Conservation (phyloP, 2,113 vertebrate species). For the Pelecanoides urinatrix region DNA sequence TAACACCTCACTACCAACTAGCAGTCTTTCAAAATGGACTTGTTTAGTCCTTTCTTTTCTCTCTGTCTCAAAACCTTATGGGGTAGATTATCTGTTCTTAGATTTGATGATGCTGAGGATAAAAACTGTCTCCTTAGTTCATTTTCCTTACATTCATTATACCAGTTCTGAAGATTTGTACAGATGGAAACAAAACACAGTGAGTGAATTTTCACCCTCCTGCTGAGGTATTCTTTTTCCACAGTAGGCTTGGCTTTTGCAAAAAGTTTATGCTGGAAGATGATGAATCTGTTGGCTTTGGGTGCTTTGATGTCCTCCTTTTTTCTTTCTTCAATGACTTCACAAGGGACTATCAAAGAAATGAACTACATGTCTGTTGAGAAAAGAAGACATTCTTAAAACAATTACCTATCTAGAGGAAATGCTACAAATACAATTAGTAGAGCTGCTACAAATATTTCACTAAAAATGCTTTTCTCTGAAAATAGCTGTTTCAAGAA, state of each 20-base stretch:
- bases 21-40: neutral
- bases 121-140: neutral
- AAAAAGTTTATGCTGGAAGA: neutral
- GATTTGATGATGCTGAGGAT: neutral
- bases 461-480: neutral
- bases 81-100: neutral
- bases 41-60: neutral
- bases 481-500: neutral
- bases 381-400: neutral
- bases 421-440: neutral
- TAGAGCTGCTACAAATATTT: neutral
- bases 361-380: neutral
- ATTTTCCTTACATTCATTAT: neutral
- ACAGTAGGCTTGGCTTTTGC: neutral
- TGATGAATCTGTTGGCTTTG: neutral
- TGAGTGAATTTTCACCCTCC: neutral
- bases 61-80: neutral
- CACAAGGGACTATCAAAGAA: neutral
- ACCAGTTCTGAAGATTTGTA: neutral
- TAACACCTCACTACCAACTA: neutral
- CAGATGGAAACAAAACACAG: neutral
- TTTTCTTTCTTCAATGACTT: neutral
- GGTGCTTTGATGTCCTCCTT: neutral
- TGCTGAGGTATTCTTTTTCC: conserved; percentile 8
- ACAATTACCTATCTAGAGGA: neutral